These are phyloP conservation scores for Montipora capricornis DNA, from an alignment of 64 coral and sea anemone species.

Conservation along the genomic window DNA sequence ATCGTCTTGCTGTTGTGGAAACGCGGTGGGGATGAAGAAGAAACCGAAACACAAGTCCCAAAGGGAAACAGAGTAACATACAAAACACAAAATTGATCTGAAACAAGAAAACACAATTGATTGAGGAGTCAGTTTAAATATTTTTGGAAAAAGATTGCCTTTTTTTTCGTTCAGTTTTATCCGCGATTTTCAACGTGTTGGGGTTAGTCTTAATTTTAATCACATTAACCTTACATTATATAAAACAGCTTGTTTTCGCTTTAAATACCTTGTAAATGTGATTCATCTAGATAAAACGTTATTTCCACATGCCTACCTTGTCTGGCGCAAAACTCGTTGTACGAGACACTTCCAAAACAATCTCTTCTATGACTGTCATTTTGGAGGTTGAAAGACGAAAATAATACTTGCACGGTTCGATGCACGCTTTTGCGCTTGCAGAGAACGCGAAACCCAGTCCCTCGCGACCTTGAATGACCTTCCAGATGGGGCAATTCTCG, in stretches of 20 bases:
- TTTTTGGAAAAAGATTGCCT: background rate
- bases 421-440: background rate
- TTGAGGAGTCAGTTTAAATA: background rate
- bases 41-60: slow-evolving; percentile 59
- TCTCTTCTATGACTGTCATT: background rate
- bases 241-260: too few relatives aligned
- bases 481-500: background rate
- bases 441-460: background rate
- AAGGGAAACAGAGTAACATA: slow-evolving; percentile 55
- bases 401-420: background rate
- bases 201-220: too few relatives aligned
- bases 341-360: background rate
- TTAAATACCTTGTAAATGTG: too few relatives aligned
- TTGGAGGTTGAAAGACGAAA: background rate
- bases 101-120: slow-evolving; percentile 14
- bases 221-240: too few relatives aligned
- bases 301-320: background rate
- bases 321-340: slow-evolving; percentile 15
- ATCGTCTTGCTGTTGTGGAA: slow-evolving; percentile 42
- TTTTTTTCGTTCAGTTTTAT: background rate
- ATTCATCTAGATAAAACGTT: background rate
- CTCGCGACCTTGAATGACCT: slow-evolving; percentile 34
- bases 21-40: slow-evolving; percentile 46
- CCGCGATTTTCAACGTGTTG: background rate
- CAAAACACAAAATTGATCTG: slow-evolving; percentile 85